These are phyloP conservation scores for Adelphocoris suturalis DNA, from an alignment of 2,888 invertebrate genomes.

Conservation along the genomic window DNA sequence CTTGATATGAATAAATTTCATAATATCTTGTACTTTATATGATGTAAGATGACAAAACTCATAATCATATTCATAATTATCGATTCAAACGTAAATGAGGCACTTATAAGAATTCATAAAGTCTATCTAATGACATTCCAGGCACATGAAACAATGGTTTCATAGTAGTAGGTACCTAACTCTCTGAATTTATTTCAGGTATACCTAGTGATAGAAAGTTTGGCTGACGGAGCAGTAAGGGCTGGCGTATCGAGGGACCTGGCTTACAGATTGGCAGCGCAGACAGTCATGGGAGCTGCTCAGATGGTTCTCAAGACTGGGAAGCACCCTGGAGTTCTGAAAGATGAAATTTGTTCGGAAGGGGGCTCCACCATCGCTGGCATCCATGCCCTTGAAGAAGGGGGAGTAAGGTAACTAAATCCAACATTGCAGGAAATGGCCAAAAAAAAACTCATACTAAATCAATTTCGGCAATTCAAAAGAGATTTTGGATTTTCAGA, in stretches of 20 bases:
- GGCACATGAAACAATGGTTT: too few species aligned
- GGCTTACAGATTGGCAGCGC: slow-evolving; percentile 90
- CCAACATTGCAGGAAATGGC: background rate
- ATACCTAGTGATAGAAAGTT: slow-evolving; percentile 92
- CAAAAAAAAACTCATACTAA: too few species aligned
- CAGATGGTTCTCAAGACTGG: slow-evolving; percentile 89
- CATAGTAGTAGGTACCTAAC: too few species aligned
- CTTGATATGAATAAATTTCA: too few species aligned
- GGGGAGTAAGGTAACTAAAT: slow-evolving; percentile 84
- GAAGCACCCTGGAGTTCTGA: slow-evolving; percentile 88
- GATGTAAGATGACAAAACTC: too few species aligned
- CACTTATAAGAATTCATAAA: background rate
- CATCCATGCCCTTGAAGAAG: slow-evolving; percentile 89
- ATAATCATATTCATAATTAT: too few species aligned
- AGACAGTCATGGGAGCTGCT: slow-evolving; percentile 89
- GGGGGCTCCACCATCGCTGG: slow-evolving; percentile 94
- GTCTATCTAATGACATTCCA: too few species aligned
- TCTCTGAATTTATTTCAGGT: slow-evolving; percentile 80
- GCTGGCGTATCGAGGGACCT: slow-evolving; percentile 91
- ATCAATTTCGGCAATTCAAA: too few species aligned
- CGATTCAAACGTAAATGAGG: too few species aligned
- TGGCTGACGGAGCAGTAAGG: slow-evolving; percentile 96
- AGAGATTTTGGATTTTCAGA: too few species aligned
- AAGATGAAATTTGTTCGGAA: slow-evolving; percentile 93
- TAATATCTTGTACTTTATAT: background rate